Base-by-base conservation (phyloP, 2,797 vertebrate species). In the Sphenopsis melanotis region DNA sequence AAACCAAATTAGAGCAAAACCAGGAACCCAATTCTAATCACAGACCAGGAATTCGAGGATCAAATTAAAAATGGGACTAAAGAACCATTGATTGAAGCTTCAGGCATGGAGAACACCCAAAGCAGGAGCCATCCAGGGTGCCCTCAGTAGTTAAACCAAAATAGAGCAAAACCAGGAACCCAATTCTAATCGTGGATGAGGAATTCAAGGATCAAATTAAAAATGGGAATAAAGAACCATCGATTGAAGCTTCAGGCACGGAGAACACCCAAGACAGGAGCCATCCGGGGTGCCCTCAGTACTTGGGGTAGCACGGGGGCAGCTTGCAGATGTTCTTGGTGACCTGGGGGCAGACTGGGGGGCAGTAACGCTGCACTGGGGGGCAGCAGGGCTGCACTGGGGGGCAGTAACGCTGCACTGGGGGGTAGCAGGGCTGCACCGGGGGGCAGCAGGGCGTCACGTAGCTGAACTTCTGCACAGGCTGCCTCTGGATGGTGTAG, bases 11-110 rank as follows among this genome's bases (percentile, higher is more conserved):
- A 6, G 36, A 65, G 14, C 11, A 10, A 41, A 49, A 10, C 2
- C 26, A 15, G 26, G 17, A 32, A 5, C 36, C 26, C 9, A 50
- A 61, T 50, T 66, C 52, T 26, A 36, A 87, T 21, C 5, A 3
- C 1, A 3, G 22, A 2, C 0, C 3, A 55, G 4, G 5, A 52
- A 30, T 3, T 21, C 0, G 0, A 80, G 15, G 37, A 30, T 5
- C 26, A 23, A 65, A 34, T 5, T 3, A 12, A 46, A 74, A 22
- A 6, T 0, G 6, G 36, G 52, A 57, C 14, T 15, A 13, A n/a
- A 42, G 41, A 75, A 1, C 6, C 30, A 3, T 2, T 0, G 2
- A 10, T 7, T n/a, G 44, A 19, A n/a, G 4, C 17, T 65, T 61
- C 3, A 37, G 37, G 21, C 55, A 1, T 0, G 0, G 1, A 41